phyloP scores from a whole-genome alignment of 2,888 invertebrate genomes.

The Ophraella communa region DNA sequence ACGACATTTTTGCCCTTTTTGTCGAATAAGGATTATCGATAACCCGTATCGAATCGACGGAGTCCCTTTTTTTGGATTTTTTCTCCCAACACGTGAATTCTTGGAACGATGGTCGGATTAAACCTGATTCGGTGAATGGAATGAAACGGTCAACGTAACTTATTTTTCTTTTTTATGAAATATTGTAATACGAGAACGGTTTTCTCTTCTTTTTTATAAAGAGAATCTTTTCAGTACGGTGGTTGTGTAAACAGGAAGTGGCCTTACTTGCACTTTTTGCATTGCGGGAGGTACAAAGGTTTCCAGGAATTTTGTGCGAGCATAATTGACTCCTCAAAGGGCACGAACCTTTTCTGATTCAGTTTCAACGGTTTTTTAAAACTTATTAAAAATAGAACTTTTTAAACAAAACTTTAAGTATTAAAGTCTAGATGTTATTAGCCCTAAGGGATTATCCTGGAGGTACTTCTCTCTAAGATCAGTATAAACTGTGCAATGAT shows the following conservation, averaged over 20 bases:
- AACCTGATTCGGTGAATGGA: conserved; percentile 20
- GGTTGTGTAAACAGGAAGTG: conserved; percentile 11
- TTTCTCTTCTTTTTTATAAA: conserved; percentile 8
- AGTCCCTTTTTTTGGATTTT: conserved; percentile 29
- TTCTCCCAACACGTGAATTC: conserved; percentile 38
- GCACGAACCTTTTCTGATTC: no score
- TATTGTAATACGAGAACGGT: background rate
- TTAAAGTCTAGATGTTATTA: no score
- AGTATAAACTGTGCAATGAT: no score
- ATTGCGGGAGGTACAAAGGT: background rate
- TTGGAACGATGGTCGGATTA: conserved; percentile 37
- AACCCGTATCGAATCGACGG: conserved; percentile 39
- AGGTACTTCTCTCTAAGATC: no score
- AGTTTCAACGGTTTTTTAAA: no score
- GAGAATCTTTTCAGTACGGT: background rate
- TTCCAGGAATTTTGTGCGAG: background rate
- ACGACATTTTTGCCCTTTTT: conserved; percentile 29
- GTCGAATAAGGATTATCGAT: conserved; percentile 40
- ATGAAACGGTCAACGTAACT: conserved; percentile 18
- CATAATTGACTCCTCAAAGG: background rate
- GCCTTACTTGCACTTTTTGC: conserved; percentile 1
- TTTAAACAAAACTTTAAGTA: no score
- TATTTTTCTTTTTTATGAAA: conserved; percentile 2
- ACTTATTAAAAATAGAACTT: no score
- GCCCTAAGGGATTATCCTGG: no score